Conservation (phyloP, 1,140 invertebrate genomes). For the Pogonomyrmex barbatus region DNA sequence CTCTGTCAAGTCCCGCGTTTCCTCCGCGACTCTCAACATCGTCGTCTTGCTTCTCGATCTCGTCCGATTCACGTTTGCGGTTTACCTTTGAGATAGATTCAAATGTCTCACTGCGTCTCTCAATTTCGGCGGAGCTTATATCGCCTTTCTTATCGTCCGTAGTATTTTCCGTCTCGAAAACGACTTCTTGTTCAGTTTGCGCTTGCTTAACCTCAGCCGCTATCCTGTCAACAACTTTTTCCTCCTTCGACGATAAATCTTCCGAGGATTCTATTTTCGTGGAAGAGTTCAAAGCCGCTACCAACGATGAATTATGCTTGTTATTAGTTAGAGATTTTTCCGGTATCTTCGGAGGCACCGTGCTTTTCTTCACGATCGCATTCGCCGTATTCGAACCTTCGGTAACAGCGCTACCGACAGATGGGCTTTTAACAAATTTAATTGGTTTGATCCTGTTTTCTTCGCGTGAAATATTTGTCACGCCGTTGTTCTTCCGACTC, state of each 20-base stretch:
- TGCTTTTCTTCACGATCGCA: conserved; percentile 10
- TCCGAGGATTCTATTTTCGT: not conserved
- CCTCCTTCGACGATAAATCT: conserved; percentile 22
- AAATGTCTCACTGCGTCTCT: conserved; percentile 20
- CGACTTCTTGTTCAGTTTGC: not conserved
- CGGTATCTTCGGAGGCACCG: conserved; percentile 67
- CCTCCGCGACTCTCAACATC: not conserved
- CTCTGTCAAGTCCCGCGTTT: conserved; percentile 26
- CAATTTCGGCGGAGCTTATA: conserved; percentile 3
- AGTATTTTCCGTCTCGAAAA: conserved; percentile 10
- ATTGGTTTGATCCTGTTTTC: conserved; percentile 70
- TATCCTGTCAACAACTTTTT: conserved; percentile 11
- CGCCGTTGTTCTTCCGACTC: conserved; percentile 34
- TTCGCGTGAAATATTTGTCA: not conserved
- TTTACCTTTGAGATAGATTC: not conserved
- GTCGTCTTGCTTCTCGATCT: conserved; percentile 1
- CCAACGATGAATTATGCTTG: conserved; percentile 21
- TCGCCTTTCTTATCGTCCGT: conserved; percentile 4
- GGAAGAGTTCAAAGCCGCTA: not conserved
- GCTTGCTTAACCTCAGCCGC: conserved; percentile 6
- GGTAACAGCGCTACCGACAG: conserved; percentile 53
- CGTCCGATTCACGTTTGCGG: not conserved
- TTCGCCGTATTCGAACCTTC: not conserved
- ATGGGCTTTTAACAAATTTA: conserved; percentile 68
- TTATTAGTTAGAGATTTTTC: conserved; percentile 50